Evolutionary conservation across 92 coral and sea anemone genomes (phyloP), one percentile per base, ranked within the genome.

Genomic region (Desmophyllum pertusum): DNA sequence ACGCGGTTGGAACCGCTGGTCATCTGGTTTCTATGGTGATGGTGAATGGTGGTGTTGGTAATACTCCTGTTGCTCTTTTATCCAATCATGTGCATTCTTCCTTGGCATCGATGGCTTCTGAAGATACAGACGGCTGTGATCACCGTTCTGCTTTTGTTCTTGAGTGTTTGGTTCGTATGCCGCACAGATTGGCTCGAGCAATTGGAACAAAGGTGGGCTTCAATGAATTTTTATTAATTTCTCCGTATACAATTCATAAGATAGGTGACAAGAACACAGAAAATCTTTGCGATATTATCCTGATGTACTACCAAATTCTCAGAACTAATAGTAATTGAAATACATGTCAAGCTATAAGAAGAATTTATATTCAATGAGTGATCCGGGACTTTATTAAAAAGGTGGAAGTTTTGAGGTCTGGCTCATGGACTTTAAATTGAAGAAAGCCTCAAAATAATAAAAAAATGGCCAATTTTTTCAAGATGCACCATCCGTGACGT

Each of bases 1-100:
- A 93, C 61, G 85, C 85, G 3, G 75, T 93, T 59, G 95, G 95
- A 41, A 57, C 97, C 4, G 87, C 97, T 19, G 97, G 97, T 36
- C 96, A 90, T 76, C 70, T 95, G 74, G 98, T 93, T 29, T 95
- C 98, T 23, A 83, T 95, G 88, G 95, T 95, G 41, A 85, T 95
- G 36, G 78, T 84, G 35, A 87, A 89, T 85, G 97, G 98, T 21
- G 92, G 95, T 40, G 88, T 95, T 35, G 70, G 80, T 36, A 87
- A 88, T 65, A 87, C 98, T 19, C 98, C 98, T 17, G 82, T 93
- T 30, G 89, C 94, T 23, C 78, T 95, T 65, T 86, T 95, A 68
- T 87, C 93, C 71, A 95, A 93, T 77, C 95, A 95, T 87, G 88
- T 95, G 52, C 88, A 87, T 33, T 85, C 90, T 29, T 88, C 90